Evolutionary conservation across 2,797 vertebrate genomes (phyloP).

Genomic region (Cyprinella venusta): DNA sequence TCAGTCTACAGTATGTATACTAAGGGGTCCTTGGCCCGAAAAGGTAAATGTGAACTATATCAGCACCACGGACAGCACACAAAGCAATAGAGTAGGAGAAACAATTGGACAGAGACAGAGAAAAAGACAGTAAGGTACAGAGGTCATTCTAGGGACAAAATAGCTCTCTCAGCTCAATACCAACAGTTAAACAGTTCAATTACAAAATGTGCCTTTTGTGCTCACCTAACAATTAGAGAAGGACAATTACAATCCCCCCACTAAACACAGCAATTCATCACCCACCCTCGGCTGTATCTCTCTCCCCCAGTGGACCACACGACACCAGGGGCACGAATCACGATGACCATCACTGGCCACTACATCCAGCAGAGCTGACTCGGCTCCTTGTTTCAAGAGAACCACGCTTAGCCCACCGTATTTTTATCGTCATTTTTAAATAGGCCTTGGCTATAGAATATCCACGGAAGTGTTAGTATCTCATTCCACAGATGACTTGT

Average conservation of each 20-base stretch:
- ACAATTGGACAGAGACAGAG: neutral
- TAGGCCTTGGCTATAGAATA: too few relatives aligned
- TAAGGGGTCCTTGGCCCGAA: neutral
- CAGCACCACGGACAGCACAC: slow-evolving; percentile 3
- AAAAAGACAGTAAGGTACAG: slow-evolving; percentile 17
- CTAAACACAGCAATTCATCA: slow-evolving; percentile 98
- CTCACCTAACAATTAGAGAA: slow-evolving; percentile 94
- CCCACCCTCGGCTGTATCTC: slow-evolving; percentile 65
- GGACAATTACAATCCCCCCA: slow-evolving; percentile 94
- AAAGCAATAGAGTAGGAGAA: neutral
- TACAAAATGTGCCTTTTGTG: slow-evolving; percentile 89
- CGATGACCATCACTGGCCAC: slow-evolving; percentile 50
- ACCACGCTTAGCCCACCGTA: too few relatives aligned
- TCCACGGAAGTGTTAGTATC: too few relatives aligned
- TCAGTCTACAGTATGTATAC: neutral
- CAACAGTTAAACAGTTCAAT: slow-evolving; percentile 91
- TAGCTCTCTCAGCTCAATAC: slow-evolving; percentile 82
- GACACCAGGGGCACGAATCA: slow-evolving; percentile 38
- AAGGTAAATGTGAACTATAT: neutral
- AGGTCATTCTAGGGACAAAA: slow-evolving; percentile 76
- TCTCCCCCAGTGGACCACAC: slow-evolving; percentile 29
- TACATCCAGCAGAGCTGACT: slow-evolving; percentile 36
- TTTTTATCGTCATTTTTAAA: too few relatives aligned
- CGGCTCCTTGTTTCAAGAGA: neutral
- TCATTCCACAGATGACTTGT: too few relatives aligned